A percentile compares a stretch with the other conserved stretches of the same genome.
Conservation (phyloP, 2,888 invertebrate species). For the Zootermopsis nevadensis region DNA sequence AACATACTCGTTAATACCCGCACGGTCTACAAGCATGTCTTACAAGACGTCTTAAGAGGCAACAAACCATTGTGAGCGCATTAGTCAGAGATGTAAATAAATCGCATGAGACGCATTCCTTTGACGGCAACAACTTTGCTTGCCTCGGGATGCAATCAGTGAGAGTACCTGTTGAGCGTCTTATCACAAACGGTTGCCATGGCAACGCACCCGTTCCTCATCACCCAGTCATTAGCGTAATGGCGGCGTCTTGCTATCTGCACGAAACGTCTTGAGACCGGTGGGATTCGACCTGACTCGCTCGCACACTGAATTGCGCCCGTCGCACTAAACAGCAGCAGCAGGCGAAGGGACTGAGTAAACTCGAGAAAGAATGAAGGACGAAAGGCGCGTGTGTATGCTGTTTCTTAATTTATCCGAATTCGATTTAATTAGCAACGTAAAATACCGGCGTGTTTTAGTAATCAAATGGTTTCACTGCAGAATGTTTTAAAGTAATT, state of each 20-base stretch:
- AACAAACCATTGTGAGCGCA: constrained; percentile 4
- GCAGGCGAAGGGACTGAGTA: too few relatives aligned
- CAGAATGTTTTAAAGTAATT: too few relatives aligned
- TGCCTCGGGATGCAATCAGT: constrained; percentile 1
- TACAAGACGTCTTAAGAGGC: constrained; percentile 1
- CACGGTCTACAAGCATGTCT: neutral
- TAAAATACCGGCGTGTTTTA: too few relatives aligned
- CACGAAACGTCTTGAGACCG: neutral
- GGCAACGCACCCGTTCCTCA: neutral
- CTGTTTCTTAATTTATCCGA: too few relatives aligned
- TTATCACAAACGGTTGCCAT: neutral
- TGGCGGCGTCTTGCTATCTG: constrained; percentile 1
- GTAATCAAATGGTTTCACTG: too few relatives aligned
- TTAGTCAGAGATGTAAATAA: constrained; percentile 1
- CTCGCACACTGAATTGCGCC: constrained; percentile 4
- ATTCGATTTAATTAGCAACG: too few relatives aligned
- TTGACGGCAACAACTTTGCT: neutral
- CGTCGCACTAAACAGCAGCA: too few relatives aligned
- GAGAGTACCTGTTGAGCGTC: constrained; percentile 36
- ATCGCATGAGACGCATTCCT: constrained; percentile 12
- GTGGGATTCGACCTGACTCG: neutral
- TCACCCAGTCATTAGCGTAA: constrained; percentile 2
- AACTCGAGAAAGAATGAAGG: too few relatives aligned
- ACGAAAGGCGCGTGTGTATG: too few relatives aligned
- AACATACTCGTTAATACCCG: neutral